A percentile compares a stretch with the other conserved stretches of the same genome.
These are phyloP conservation scores for Epicampocera succincta DNA, from an alignment of 2,888 invertebrate species.

Conservation along the genomic window DNA sequence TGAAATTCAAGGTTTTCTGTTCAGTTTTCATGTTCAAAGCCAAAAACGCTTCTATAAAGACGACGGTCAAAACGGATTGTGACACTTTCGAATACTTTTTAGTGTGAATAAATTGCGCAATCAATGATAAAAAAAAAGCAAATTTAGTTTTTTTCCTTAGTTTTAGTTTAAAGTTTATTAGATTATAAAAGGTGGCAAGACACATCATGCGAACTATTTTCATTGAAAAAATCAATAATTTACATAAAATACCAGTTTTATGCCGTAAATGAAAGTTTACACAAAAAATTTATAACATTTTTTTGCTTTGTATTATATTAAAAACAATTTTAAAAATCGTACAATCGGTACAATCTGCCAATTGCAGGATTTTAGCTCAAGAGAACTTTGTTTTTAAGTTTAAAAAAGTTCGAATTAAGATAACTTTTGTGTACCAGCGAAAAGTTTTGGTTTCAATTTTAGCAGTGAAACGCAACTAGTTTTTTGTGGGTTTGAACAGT, in stretches of 20 bases:
- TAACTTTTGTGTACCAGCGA: no score
- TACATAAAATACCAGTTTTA: constrained; percentile 60
- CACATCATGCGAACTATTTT: constrained; percentile 10
- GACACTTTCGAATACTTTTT: constrained; percentile 52
- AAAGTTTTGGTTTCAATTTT: no score
- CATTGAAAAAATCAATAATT: constrained; percentile 26
- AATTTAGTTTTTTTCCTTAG: not conserved
- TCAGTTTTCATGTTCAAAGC: constrained; percentile 18
- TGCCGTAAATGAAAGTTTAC: constrained; percentile 44
- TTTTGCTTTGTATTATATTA: no score
- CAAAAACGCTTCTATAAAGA: constrained; percentile 2
- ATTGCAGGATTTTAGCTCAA: no score
- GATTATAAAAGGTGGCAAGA: not conserved
- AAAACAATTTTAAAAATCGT: no score
- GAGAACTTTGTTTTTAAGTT: no score
- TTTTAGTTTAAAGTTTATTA: not conserved
- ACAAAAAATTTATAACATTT: constrained; percentile 29
- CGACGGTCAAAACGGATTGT: constrained; percentile 40
- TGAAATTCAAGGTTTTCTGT: constrained; percentile 73
- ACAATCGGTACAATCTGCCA: no score
- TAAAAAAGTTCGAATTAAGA: no score
- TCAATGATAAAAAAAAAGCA: constrained; percentile 11
- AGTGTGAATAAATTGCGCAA: constrained; percentile 57
- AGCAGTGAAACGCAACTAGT: no score
- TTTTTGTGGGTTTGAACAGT: no score